phyloP scores from a whole-genome alignment of 2,797 vertebrate genomes.

The Anguilla marmorata region DNA sequence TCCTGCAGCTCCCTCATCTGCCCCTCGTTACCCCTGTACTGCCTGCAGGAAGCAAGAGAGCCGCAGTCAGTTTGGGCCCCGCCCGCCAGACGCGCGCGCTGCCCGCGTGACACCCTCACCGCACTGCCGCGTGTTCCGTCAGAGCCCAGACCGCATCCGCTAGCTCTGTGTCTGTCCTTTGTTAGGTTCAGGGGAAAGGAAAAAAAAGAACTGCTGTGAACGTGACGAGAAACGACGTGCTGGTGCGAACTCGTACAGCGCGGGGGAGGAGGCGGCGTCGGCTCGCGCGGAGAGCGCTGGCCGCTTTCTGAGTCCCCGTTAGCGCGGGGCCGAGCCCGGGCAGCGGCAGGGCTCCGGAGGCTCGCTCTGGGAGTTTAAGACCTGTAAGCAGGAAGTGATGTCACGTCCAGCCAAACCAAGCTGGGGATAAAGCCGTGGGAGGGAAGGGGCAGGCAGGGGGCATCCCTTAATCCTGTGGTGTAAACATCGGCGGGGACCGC shows the following conservation, averaged over 20 bases:
- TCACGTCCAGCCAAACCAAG: background rate
- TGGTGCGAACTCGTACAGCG: background rate
- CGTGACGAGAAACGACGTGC: background rate
- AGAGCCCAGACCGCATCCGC: background rate
- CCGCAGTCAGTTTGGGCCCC: background rate
- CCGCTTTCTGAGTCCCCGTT: background rate
- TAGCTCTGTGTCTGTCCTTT: background rate
- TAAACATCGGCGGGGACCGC: constrained; percentile 61
- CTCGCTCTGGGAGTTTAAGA: constrained; percentile 45
- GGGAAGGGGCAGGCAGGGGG: background rate
- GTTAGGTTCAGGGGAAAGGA: background rate
- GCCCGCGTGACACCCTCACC: background rate
- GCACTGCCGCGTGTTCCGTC: background rate
- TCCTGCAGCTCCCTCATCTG: constrained; percentile 99
- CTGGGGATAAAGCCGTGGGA: background rate
- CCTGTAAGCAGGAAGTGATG: constrained; percentile 12
- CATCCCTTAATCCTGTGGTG: constrained; percentile 65
- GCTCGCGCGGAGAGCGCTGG: background rate
- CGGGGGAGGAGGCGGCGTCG: background rate
- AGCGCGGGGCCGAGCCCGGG: constrained; percentile 42
- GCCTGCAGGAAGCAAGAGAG: constrained; percentile 63
- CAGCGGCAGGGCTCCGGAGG: constrained; percentile 39
- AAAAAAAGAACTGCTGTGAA: background rate
- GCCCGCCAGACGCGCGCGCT: background rate
- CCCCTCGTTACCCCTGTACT: constrained; percentile 98